A percentile compares a stretch with the other conserved stretches of the same genome.
Conservation (phyloP, 2,888 invertebrate species). For the Mythimna albipuncta region DNA sequence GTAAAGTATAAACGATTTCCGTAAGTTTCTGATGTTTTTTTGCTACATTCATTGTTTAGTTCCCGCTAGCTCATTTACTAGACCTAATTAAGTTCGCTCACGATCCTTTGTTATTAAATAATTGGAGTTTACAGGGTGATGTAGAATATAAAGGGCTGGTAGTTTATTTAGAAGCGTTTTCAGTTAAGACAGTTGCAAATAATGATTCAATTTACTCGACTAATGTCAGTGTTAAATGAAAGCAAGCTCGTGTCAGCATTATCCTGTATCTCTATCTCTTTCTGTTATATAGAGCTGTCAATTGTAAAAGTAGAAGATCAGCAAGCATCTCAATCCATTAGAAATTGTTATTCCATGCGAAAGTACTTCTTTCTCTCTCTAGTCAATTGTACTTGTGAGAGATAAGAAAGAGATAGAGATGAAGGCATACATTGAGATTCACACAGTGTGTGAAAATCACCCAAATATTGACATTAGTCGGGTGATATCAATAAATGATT, state of each 20-base stretch:
- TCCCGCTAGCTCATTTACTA: conserved; percentile 59
- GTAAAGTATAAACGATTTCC: conserved; percentile 33
- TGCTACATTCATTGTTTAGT: conserved; percentile 51
- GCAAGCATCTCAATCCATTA: neutral
- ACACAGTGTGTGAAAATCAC: neutral
- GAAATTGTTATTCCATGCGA: neutral
- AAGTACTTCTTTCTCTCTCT: no score
- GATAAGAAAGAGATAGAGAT: neutral
- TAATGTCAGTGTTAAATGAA: neutral
- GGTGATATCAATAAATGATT: conserved; percentile 19
- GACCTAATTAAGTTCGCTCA: conserved; percentile 50
- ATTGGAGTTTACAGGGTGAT: conserved; percentile 80
- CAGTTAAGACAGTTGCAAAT: conserved; percentile 8
- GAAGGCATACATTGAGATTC: neutral
- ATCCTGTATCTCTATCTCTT: neutral
- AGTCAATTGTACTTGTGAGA: neutral
- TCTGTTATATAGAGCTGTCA: no score
- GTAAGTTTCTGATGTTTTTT: conserved; percentile 32
- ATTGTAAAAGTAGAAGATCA: neutral
- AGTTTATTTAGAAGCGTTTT: conserved; percentile 53
- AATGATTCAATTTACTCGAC: conserved; percentile 9
- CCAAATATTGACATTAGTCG: neutral
- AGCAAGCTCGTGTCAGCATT: neutral
- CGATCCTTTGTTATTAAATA: conserved; percentile 58
- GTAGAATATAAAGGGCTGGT: conserved; percentile 67